Conservation (phyloP, 2,113 vertebrate species). For the Myxocyprinus asiaticus region DNA sequence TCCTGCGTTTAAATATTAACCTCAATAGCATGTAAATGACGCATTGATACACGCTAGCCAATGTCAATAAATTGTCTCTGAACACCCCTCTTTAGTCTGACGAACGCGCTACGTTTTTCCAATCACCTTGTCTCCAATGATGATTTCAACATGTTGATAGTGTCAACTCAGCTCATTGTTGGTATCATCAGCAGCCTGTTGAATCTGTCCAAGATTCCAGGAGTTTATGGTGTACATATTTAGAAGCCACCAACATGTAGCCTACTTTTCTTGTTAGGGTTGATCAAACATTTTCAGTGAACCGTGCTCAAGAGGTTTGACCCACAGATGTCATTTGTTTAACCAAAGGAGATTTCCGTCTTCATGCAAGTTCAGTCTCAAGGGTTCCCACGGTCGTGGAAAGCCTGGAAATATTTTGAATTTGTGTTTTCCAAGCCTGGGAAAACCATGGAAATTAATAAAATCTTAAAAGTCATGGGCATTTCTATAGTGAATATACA, state of each 20-base stretch:
- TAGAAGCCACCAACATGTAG: neutral
- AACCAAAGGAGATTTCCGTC: neutral
- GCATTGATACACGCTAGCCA: no score
- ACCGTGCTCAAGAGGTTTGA: neutral
- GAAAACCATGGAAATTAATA: no score
- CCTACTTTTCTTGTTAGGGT: neutral
- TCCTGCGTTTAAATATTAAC: no score
- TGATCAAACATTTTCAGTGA: neutral
- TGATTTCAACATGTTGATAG: neutral
- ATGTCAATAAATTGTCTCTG: no score
- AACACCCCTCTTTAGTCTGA: neutral
- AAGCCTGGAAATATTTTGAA: no score
- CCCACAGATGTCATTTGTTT: neutral
- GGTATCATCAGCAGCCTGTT: slow-evolving; percentile 1
- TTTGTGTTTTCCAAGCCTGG: no score
- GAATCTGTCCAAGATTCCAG: neutral
- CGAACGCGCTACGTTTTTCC: neutral
- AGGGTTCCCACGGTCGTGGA: no score
- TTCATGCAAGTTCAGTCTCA: no score
- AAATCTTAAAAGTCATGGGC: no score
- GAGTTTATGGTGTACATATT: neutral
- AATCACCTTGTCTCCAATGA: neutral
- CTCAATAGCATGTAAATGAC: no score
- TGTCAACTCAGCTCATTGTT: slow-evolving; percentile 16
- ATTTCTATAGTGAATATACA: no score